These are phyloP conservation scores for Adelognathus sp. DNA, from an alignment of 2,888 invertebrate species.

Conservation along the genomic window DNA sequence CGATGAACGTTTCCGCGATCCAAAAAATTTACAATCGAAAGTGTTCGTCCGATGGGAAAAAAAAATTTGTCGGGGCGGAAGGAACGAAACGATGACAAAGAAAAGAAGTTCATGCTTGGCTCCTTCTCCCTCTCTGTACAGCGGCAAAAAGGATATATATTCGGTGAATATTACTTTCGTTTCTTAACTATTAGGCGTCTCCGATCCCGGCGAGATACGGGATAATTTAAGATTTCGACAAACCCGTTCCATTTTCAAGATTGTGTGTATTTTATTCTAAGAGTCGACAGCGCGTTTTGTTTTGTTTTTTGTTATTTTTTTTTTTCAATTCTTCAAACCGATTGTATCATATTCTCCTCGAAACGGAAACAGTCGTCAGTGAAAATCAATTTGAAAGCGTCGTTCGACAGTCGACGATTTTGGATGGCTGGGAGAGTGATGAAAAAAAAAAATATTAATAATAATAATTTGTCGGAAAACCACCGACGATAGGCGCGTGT, in stretches of 20 bases:
- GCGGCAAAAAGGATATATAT: constrained; percentile 20
- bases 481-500: constrained; percentile 55
- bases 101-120: constrained; percentile 7
- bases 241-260: constrained; percentile 22
- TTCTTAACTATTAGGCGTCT: constrained; percentile 34
- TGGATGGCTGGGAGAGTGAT: background rate
- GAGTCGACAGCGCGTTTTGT: constrained; percentile 25
- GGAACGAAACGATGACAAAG: background rate
- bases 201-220: constrained; percentile 35
- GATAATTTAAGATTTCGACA: no score
- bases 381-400: constrained; percentile 1
- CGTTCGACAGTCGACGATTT: constrained; percentile 12
- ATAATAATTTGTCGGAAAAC: constrained; percentile 26
- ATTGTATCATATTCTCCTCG: background rate
- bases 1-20: background rate
- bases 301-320: background rate
- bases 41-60: constrained; percentile 19
- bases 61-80: background rate
- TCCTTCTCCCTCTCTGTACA: constrained; percentile 45
- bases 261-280: constrained; percentile 46
- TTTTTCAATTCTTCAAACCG: no score
- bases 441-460: constrained; percentile 1
- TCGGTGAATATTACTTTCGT: constrained; percentile 39
- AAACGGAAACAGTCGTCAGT: constrained; percentile 10
- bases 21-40: constrained; percentile 38